phyloP scores from a whole-genome alignment of 2,113 vertebrate species.

The Hippocampus zosterae region DNA sequence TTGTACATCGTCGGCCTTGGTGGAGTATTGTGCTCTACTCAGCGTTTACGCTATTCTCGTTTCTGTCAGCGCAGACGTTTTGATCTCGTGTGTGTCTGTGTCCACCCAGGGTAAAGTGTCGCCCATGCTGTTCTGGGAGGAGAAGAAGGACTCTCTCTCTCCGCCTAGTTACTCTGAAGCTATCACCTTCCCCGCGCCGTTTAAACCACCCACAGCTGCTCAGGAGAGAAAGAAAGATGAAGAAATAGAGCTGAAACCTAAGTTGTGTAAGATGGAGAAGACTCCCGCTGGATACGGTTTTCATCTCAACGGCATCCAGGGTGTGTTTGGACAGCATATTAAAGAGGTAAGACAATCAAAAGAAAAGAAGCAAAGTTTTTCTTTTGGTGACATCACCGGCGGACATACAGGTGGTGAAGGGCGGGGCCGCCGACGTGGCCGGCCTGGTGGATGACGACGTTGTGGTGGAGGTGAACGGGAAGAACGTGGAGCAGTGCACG shows the following conservation, averaged over 20 bases:
- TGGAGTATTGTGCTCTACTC: too few species aligned
- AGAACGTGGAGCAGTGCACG: constrained; percentile 73
- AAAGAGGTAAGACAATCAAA: constrained; percentile 73
- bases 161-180: constrained; percentile 58
- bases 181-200: constrained; percentile 21
- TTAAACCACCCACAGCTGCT: neutral
- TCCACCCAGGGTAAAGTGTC: constrained; percentile 77
- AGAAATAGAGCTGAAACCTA: constrained; percentile 72
- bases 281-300: constrained; percentile 82
- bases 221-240: constrained; percentile 18
- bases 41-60: neutral
- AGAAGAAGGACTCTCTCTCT: constrained; percentile 55
- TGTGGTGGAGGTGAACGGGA: constrained; percentile 83
- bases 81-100: neutral
- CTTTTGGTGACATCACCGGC: neutral
- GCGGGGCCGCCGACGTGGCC: constrained; percentile 74
- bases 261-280: constrained; percentile 81
- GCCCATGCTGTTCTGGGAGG: constrained; percentile 78
- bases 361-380: neutral
- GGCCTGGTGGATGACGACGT: constrained; percentile 81
- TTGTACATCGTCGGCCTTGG: too few species aligned
- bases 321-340: constrained; percentile 76
- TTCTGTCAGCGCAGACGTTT: neutral
- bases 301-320: constrained; percentile 81
- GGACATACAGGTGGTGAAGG: constrained; percentile 73